Conservation (phyloP, 2,888 invertebrate species). For the Chalcosyrphus nemorum region DNA sequence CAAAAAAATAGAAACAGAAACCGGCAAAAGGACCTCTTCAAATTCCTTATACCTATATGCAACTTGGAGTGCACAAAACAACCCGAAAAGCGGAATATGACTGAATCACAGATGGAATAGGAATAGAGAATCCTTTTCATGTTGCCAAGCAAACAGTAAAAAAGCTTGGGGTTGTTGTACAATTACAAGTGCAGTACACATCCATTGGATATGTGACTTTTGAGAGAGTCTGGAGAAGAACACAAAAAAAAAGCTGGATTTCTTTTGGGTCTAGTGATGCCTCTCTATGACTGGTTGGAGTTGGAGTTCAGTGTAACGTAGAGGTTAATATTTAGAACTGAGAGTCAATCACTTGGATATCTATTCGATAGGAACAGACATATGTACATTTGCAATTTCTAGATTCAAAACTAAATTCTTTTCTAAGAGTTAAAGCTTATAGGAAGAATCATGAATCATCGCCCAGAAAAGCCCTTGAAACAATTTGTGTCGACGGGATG, state of each 20-base stretch:
- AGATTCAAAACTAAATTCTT: too few relatives aligned
- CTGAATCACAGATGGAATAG: conserved; percentile 13
- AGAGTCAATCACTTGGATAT: too few relatives aligned
- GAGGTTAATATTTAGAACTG: too few relatives aligned
- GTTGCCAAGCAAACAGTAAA: conserved; percentile 24
- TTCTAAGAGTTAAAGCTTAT: too few relatives aligned
- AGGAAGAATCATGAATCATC: too few relatives aligned
- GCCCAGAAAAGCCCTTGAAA: too few relatives aligned
- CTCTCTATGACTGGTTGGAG: too few relatives aligned
- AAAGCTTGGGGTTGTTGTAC: neutral
- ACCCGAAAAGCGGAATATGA: conserved; percentile 11
- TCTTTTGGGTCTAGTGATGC: conserved; percentile 36
- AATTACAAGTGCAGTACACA: conserved; percentile 2
- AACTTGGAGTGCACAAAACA: conserved; percentile 5
- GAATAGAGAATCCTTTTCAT: conserved; percentile 40
- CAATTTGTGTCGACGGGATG: too few relatives aligned
- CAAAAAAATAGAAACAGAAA: conserved; percentile 1
- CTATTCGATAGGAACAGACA: too few relatives aligned
- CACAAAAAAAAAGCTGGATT: conserved; percentile 22
- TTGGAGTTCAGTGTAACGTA: too few relatives aligned
- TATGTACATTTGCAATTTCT: too few relatives aligned
- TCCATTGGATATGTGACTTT: conserved; percentile 21
- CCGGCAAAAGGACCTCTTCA: conserved; percentile 29
- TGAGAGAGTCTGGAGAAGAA: neutral
- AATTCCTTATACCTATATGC: conserved; percentile 27